Conservation (phyloP, 2,797 vertebrate genomes). For the Micrastur ruficollis region DNA sequence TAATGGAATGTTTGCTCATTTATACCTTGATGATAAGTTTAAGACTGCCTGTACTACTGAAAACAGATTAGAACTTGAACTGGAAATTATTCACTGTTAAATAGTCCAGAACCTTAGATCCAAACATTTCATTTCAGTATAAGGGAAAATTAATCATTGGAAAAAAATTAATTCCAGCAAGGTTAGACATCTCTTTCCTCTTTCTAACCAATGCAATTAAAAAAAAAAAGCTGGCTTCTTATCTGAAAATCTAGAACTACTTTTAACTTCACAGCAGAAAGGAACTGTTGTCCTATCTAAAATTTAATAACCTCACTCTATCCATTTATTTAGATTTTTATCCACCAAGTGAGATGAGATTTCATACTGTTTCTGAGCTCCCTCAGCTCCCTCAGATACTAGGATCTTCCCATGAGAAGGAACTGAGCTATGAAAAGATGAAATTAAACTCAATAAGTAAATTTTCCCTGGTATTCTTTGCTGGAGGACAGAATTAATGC, state of each 20-base stretch:
- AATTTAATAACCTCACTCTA: neutral
- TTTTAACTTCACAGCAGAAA: neutral
- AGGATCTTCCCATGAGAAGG: neutral
- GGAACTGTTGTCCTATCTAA: neutral
- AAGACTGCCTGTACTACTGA: conserved; percentile 36
- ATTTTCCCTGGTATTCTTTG: neutral
- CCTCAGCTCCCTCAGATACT: neutral
- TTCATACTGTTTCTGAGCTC: neutral
- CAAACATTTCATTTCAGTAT: conserved; percentile 24
- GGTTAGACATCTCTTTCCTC: neutral
- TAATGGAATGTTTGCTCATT: conserved; percentile 77
- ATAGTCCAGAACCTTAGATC: conserved; percentile 52
- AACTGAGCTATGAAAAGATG: neutral
- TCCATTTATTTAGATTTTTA: neutral
- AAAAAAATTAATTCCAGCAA: neutral
- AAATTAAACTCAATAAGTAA: neutral
- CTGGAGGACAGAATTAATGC: neutral
- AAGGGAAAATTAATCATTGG: neutral
- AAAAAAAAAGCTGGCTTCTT: neutral
- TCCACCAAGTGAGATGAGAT: neutral
- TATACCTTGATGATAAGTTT: conserved; percentile 61
- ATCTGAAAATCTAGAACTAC: neutral
- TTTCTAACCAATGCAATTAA: neutral
- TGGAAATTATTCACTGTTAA: conserved; percentile 64
- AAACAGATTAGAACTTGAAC: conserved; percentile 55